phyloP scores from a whole-genome alignment of 1,140 invertebrate genomes.

The Pararge aegeria region DNA sequence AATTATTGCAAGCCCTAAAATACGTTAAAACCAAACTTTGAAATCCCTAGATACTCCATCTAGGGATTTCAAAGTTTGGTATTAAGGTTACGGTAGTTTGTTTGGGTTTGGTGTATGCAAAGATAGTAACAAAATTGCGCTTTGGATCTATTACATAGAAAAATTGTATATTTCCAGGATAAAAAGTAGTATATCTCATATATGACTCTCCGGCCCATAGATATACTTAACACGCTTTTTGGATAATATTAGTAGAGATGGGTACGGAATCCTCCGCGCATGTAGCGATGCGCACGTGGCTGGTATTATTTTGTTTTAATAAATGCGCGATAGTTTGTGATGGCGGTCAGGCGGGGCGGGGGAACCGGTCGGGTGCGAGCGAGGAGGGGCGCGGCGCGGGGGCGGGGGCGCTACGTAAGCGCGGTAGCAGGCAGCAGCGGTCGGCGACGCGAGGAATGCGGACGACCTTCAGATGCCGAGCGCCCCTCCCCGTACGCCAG shows the following conservation, averaged over 20 bases:
- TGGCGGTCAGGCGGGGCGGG: constrained; percentile 59
- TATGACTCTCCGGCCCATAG: no score
- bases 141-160: no score
- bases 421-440: constrained; percentile 77
- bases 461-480: constrained; percentile 77
- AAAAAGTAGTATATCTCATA: no score
- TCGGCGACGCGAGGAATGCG: constrained; percentile 77
- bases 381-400: constrained; percentile 31
- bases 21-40: no score
- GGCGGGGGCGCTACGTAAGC: constrained; percentile 76
- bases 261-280: not conserved
- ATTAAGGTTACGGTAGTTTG: no score
- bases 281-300: not conserved
- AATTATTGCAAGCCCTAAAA: no score
- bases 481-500: constrained; percentile 68
- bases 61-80: no score
- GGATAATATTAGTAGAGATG: not conserved
- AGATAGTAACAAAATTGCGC: no score
- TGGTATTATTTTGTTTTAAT: constrained; percentile 52
- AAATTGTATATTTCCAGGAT: no score
- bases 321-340: constrained; percentile 76
- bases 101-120: no score
- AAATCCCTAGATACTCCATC: no score
- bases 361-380: constrained; percentile 52
- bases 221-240: no score